Conservation (phyloP, 2,113 vertebrate genomes). For the Brachypodius melanocephalos region DNA sequence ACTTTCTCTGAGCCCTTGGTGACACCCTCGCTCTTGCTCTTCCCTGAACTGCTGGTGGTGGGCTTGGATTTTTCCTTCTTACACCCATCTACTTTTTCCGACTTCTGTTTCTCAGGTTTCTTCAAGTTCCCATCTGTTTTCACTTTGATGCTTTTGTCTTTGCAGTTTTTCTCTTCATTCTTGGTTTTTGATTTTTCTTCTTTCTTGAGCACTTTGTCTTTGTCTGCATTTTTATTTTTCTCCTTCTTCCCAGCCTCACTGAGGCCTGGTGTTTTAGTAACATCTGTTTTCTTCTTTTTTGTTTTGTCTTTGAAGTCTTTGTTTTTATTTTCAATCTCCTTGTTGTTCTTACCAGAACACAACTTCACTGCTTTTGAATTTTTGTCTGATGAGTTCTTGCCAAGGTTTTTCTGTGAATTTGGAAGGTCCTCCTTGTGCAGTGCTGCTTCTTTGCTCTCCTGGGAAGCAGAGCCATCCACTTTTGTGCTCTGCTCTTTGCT, state of each 20-base stretch:
- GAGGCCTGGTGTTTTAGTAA: not conserved
- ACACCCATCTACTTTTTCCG: constrained; percentile 57
- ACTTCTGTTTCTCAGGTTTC: constrained; percentile 68
- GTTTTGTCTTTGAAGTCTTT: constrained; percentile 28
- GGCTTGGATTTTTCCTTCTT: constrained; percentile 63
- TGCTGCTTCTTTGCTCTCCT: constrained; percentile 54
- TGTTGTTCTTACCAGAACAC: constrained; percentile 8
- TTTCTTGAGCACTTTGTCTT: constrained; percentile 54
- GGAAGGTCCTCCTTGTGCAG: constrained; percentile 58
- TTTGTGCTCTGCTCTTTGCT: constrained; percentile 16
- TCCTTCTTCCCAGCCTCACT: constrained; percentile 70
- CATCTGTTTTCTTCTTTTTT: constrained; percentile 52
- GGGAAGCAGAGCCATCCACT: not conserved
- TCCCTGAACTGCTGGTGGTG: constrained; percentile 53
- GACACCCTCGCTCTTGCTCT: constrained; percentile 41
- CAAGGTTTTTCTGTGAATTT: not conserved
- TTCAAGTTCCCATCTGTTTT: constrained; percentile 63
- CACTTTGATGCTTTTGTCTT: constrained; percentile 25
- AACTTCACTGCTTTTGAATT: not conserved
- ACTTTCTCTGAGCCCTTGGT: not conserved
- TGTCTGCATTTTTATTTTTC: constrained; percentile 70
- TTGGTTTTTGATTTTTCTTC: constrained; percentile 63
- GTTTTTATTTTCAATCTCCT: constrained; percentile 67
- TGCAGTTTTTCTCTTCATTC: constrained; percentile 52
- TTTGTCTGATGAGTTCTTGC: constrained; percentile 27